Evolutionary conservation across 2,888 invertebrate species (phyloP), one percentile per base, ranked within the genome.

Genomic region (Polyommatus iphigenia): DNA sequence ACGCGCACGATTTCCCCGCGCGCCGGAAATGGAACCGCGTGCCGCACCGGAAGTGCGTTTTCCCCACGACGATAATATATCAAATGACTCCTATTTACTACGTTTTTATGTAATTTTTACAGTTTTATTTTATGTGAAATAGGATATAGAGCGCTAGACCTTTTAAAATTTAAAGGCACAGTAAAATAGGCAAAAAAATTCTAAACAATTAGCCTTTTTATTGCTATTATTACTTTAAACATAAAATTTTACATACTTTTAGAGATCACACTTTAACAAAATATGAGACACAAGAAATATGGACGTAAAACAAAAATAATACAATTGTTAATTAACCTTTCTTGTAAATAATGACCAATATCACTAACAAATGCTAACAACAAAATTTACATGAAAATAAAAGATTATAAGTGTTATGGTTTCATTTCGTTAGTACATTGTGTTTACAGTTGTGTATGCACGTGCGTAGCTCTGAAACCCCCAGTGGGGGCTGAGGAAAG

Each of bases 21-120:
- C 80, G 79, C 85, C 86, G 88, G 89, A 88, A 87, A 83, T 82
- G 81, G 77, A 83, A 82, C 81, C 89, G 87, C 88, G 89, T 88
- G 89, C 82, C 82, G 76, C 20, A 71, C 82, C 82, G 85, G 84
- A 84, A 82, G 81, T 79, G 84, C 54, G 75, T 89, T 87, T 86
- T 86, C 85, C 81, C 82, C 81, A 81, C 79, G 79, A 15, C 24
- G 29, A 15, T 54, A 75, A 15, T 54, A 75, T 75, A 75, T 75
- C 75, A 50, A 75, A 75, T 75, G 50, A 29, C 73, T 73, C 8
- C 54, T 75, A 29, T 20, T 29, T 54, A 46, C 24, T 50, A 73
- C 5, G 77, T 79, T 78, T 71, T 41, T 18, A 41, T 76, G 78
- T 46, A 50, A 15, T 50, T 50, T 50, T 7, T 36, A 36, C 7